phyloP scores from a whole-genome alignment of 2,888 invertebrate genomes.

The Cabera pusaria region DNA sequence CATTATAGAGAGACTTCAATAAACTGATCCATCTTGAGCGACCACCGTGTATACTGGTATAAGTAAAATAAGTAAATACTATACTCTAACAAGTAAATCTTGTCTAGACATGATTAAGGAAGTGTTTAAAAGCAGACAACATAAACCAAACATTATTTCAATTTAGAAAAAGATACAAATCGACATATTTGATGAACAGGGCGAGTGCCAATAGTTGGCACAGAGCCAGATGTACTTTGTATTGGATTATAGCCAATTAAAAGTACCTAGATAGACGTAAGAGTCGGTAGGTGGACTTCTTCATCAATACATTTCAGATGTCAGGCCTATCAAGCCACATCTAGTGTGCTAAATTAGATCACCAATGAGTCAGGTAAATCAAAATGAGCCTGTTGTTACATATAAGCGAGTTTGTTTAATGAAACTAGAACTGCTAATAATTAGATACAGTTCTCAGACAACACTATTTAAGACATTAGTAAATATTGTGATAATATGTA shows the following conservation, averaged over 20 bases:
- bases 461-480: constrained; percentile 3
- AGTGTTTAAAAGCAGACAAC: constrained; percentile 34
- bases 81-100: background rate
- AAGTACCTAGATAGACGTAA: constrained; percentile 66
- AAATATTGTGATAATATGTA: too few relatives aligned
- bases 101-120: constrained; percentile 42
- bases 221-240: constrained; percentile 75
- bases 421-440: constrained; percentile 12
- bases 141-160: constrained; percentile 50
- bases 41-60: too few relatives aligned
- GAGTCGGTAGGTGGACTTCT: constrained; percentile 44
- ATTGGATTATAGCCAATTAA: constrained; percentile 83
- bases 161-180: constrained; percentile 75
- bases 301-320: constrained; percentile 71
- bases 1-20: too few relatives aligned
- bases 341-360: constrained; percentile 66
- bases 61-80: too few relatives aligned
- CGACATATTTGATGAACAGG: constrained; percentile 76
- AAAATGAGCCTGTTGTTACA: constrained; percentile 38
- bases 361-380: constrained; percentile 47
- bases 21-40: too few relatives aligned
- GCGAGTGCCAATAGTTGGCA: constrained; percentile 74
- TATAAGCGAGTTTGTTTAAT: constrained; percentile 20
- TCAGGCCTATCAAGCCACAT: constrained; percentile 62
- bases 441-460: constrained; percentile 1